Conservation (phyloP, 2,113 vertebrate species). For the Pelodiscus sinensis region DNA sequence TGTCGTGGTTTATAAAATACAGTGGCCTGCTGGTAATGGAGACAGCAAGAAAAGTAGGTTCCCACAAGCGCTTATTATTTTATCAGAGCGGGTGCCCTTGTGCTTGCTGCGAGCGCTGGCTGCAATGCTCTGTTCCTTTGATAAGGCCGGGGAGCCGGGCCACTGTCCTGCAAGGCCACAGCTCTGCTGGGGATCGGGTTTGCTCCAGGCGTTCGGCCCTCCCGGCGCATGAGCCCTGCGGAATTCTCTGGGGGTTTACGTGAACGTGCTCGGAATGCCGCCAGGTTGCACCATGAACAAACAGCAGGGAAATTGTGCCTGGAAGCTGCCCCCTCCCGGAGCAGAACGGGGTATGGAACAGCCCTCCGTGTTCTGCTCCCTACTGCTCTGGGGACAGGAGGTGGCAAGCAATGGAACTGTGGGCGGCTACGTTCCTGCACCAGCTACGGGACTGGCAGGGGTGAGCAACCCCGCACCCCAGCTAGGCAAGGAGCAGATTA, state of each 20-base stretch:
- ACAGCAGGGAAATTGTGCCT: background rate
- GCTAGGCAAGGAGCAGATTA: background rate
- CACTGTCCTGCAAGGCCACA: background rate
- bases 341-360: background rate
- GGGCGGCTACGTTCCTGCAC: background rate
- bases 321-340: background rate
- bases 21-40: fast-evolving
- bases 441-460: background rate
- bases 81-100: background rate
- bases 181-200: background rate
- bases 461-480: background rate
- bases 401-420: fast-evolving
- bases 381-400: background rate
- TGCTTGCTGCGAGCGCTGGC: background rate
- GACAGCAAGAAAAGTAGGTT: background rate
- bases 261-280: background rate
- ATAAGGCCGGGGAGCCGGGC: background rate
- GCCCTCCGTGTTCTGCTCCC: background rate
- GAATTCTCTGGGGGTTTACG: background rate
- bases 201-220: background rate
- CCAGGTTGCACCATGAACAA: background rate
- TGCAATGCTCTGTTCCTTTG: background rate
- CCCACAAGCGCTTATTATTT: background rate
- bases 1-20: background rate
- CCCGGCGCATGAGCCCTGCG: background rate